These are phyloP conservation scores for Eunapius fragilis DNA, from an alignment of 37 sponge, comb jelly and placozoan species.

Conservation along the genomic window DNA sequence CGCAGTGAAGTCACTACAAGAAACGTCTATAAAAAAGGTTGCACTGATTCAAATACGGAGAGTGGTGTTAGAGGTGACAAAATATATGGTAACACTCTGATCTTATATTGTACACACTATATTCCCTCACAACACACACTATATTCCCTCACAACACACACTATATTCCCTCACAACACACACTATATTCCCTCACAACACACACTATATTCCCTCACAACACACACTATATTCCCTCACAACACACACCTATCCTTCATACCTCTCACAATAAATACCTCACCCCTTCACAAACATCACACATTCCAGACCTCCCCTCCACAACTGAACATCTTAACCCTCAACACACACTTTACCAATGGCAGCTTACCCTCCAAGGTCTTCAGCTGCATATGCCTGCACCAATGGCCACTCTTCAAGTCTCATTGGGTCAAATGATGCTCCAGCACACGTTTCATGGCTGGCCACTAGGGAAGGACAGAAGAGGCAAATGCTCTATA, in stretches of 20 bases:
- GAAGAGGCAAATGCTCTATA: background rate
- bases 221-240: background rate
- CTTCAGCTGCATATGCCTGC: conserved; percentile 26
- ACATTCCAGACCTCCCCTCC: background rate
- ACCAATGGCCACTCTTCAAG: conserved; percentile 27
- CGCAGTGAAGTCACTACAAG: too few relatives aligned
- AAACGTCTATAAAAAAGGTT: too few relatives aligned
- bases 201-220: background rate
- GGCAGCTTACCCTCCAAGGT: conserved; percentile 7
- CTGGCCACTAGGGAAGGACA: background rate
- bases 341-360: background rate
- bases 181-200: too few relatives aligned
- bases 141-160: too few relatives aligned
- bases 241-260: background rate
- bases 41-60: too few relatives aligned
- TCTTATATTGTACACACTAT: too few relatives aligned
- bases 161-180: too few relatives aligned
- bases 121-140: too few relatives aligned
- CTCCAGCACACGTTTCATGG: background rate
- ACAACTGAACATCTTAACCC: background rate
- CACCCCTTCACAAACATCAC: background rate
- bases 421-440: background rate
- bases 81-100: too few relatives aligned
- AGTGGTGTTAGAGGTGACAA: too few relatives aligned
- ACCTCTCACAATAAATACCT: background rate